Evolutionary conservation across 2,797 vertebrate genomes (phyloP).

Genomic region (Otolemur crassicaudatus): DNA sequence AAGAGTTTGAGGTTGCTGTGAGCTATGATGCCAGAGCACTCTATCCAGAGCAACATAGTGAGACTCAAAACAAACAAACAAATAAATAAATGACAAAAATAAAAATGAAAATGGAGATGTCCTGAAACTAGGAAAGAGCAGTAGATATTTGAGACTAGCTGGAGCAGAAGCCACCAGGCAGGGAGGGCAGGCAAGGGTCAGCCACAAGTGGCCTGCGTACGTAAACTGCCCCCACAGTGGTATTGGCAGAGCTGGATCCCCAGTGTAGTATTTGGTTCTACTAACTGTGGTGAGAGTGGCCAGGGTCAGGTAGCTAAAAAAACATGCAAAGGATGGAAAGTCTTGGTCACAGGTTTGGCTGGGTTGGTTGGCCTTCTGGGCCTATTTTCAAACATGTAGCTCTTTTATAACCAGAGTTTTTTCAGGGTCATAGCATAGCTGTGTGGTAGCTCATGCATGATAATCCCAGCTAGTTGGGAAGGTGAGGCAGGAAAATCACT

Average conservation of each 20-base stretch:
- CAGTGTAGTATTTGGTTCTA: neutral
- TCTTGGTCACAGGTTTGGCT: neutral
- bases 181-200: neutral
- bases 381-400: slow-evolving; percentile 21
- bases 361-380: neutral
- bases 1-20: no score
- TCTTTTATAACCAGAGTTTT: neutral
- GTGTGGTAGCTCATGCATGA: neutral
- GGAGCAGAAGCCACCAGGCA: neutral
- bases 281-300: neutral
- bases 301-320: neutral
- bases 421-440: slow-evolving; percentile 16
- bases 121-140: neutral
- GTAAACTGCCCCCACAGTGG: neutral
- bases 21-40: neutral
- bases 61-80: neutral
- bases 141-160: neutral
- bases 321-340: neutral
- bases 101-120: neutral
- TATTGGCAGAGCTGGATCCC: neutral
- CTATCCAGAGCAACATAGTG: neutral
- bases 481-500: neutral
- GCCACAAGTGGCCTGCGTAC: neutral
- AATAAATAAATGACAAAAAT: neutral
- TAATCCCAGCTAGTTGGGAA: neutral